Conservation (phyloP, 2,797 vertebrate genomes). For the Enteromius paludinosus region DNA sequence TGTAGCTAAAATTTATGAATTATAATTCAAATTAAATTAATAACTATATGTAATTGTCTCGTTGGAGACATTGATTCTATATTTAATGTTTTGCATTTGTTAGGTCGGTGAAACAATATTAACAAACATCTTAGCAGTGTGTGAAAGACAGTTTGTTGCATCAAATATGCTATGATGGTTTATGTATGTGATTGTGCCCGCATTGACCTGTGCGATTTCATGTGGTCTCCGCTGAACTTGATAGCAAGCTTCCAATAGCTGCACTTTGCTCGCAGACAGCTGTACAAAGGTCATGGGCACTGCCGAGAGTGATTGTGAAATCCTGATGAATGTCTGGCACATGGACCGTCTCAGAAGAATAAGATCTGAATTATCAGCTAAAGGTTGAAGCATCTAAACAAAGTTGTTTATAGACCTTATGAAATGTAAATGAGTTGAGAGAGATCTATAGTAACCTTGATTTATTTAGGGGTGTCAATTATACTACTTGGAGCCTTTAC, state of each 20-base stretch:
- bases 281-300: conserved; percentile 75
- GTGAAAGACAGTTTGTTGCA: background rate
- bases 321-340: conserved; percentile 32
- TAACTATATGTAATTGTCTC: background rate
- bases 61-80: background rate
- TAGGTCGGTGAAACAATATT: background rate
- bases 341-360: conserved; percentile 12
- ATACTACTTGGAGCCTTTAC: background rate
- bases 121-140: background rate
- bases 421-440: background rate
- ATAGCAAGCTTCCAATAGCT: conserved; percentile 71
- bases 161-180: background rate
- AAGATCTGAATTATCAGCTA: conserved; percentile 3
- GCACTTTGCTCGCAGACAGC: conserved; percentile 75
- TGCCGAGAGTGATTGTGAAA: conserved; percentile 67
- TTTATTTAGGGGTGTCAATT: background rate
- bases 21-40: background rate
- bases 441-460: background rate
- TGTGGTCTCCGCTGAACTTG: conserved; percentile 71
- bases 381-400: background rate
- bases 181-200: conserved; percentile 48
- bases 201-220: conserved; percentile 50
- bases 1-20: background rate
- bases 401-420: background rate
- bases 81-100: background rate